A percentile compares a stretch with the other conserved stretches of the same genome.
Conservation (phyloP, 1,140 invertebrate genomes). For the Dendrolimus kikuchii region DNA sequence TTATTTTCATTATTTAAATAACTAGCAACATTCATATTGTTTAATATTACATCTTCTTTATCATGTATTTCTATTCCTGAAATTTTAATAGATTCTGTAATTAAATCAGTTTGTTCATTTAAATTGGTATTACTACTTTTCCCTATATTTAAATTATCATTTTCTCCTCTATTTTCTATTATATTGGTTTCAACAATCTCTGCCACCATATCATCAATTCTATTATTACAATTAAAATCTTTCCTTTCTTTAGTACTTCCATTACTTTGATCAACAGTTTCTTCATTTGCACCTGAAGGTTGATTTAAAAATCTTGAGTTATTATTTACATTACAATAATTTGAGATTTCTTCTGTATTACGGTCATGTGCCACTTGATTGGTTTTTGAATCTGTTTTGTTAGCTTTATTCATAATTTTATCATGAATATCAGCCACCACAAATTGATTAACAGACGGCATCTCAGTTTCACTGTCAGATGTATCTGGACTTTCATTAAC, state of each 20-base stretch:
- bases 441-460: conserved; percentile 16
- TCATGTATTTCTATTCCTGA: not conserved
- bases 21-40: too few species aligned
- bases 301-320: too few species aligned
- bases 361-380: too few species aligned
- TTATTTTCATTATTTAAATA: too few species aligned
- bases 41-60: not conserved
- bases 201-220: too few species aligned
- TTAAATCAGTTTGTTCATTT: conserved; percentile 1
- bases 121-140: not conserved
- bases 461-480: conserved; percentile 25
- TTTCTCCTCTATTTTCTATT: conserved; percentile 5
- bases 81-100: conserved; percentile 7
- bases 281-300: conserved; percentile 5
- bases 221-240: too few species aligned
- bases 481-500: conserved; percentile 45
- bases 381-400: conserved; percentile 3
- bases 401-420: conserved; percentile 10
- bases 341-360: too few species aligned
- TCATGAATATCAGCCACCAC: conserved; percentile 16
- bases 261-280: conserved; percentile 4
- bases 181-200: too few species aligned
- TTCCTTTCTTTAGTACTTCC: not conserved
- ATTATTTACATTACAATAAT: too few species aligned
- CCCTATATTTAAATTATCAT: not conserved